Evolutionary conservation across 2,797 vertebrate species (phyloP), one percentile per base, ranked within the genome.

Genomic region (Scarus forsteni): DNA sequence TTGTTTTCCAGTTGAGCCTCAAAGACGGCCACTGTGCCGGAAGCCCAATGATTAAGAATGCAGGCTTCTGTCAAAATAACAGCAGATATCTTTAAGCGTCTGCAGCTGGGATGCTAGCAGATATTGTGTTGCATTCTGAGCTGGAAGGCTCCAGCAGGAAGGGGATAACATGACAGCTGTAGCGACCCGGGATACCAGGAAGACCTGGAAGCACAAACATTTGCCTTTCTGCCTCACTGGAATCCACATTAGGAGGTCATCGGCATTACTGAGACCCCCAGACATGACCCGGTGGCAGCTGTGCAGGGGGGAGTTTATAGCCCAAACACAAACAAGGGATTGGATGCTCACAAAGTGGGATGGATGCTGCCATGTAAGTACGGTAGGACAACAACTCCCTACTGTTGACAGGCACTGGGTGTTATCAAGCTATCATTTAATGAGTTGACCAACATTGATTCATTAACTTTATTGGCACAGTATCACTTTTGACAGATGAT

Each of bases 201-300:
- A 75, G 66, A 81, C 75, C 77, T 76, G 63, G 39, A 59, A 79
- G 51, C 60, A 83, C 69, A 79, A 88, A 92, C 60, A 82, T 92
- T 80, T 84, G 79, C 61, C 58, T 84, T 40, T 84, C 86, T 86
- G 89, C 84, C 72, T 88, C 75, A 62, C 79, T 89, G 89, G 92
- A 93, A 89, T 90, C 84, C 81, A 84, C 90, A 86, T 91, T 90
- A 87, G 77, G 87, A 81, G 91, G 86, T 92, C 88, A 84, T 81
- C 46, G 46, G 72, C 87, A 79, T 87, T 73, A 79, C 73, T 70
- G 67, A 62, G 65, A 60, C 63, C 81, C 66, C 54, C 77, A 77
- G 75, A 81, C 56, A 18, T 73, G 79, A 77, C 75, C 83, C 48
- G 57, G 55, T 76, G 83, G 80, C 92, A 93, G 89, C 91, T 93